These are phyloP conservation scores for Palaemon carinicauda DNA, from an alignment of 1,140 invertebrate genomes.

Conservation along the genomic window DNA sequence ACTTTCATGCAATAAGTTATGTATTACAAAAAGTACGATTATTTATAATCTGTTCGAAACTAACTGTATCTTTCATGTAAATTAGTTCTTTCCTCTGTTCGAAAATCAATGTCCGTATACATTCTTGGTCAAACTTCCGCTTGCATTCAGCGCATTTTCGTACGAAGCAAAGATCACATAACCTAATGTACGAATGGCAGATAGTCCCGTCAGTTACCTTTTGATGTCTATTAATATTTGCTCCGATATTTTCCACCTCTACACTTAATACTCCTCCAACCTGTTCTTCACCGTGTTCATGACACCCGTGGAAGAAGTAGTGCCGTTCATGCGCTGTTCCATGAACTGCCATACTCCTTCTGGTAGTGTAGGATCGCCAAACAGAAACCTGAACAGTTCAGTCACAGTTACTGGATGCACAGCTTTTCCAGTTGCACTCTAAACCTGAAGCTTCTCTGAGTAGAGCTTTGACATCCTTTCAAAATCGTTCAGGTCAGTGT, in stretches of 20 bases:
- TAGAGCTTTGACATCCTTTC: not conserved
- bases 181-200: not conserved
- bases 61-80: too few relatives aligned
- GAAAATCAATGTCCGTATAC: too few relatives aligned
- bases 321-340: not conserved
- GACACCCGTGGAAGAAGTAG: not conserved
- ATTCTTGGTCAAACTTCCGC: not conserved
- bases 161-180: not conserved
- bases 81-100: too few relatives aligned
- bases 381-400: not conserved
- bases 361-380: not conserved
- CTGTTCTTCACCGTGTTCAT: slow-evolving; percentile 22
- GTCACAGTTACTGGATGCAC: not conserved
- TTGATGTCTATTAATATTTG: not conserved
- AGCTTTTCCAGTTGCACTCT: not conserved
- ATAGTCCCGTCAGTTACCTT: not conserved
- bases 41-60: too few relatives aligned
- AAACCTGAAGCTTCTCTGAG: not conserved
- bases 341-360: not conserved
- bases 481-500: not conserved
- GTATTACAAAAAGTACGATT: too few relatives aligned
- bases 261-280: not conserved
- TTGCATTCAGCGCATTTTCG: not conserved
- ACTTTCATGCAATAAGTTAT: too few relatives aligned
- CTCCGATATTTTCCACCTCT: not conserved